Base-by-base conservation (phyloP, 1,140 invertebrate genomes). In the Condylostylus longicornis region DNA sequence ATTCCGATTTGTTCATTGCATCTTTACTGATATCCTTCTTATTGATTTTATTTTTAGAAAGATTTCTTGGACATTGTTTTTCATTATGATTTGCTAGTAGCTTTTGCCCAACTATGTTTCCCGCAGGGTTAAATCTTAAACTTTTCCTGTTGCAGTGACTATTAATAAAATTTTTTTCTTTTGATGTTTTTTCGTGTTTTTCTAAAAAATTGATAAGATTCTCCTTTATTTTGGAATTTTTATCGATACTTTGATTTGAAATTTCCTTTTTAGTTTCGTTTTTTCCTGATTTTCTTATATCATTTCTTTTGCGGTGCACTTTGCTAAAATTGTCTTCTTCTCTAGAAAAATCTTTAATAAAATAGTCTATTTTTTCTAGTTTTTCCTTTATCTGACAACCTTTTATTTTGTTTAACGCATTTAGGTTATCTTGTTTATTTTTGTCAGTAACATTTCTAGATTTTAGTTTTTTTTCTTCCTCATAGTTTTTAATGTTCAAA, bases 271-370 rank as follows among this genome's bases (percentile, higher is more conserved):
- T 45, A 0, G 60, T 53, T 35, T 61, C 60, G 25, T 53, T 57
- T 18, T 61, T 61, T 42, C 57, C 57, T 38, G 44, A 34, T 32
- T 60, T 51, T 2, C 48, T 42, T 18, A 60, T 54, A 14, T 58
- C n/a, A 37, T 61, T 54, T 18, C 49, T 47, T 42, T 57, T 58
- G 5, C 49, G 51, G 5, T 61, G 60, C 3, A n/a, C n/a, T n/a
- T n/a, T n/a, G n/a, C n/a, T n/a, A 54, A 60, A 17, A 57, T 46
- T 1, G 58, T 61, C 57, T 60, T 61, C 2, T 57, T 61, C 28
- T 61, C 58, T 5, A 51, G 42, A 22, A 46, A 44, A 9, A 54
- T 49, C 20, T 47, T 50, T 25, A 42, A 43, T 3, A 42, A 49
- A 1, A 44, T 12, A 12, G 8, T 31, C 29, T 27, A 18, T n/a